Evolutionary conservation across 2,113 vertebrate species (phyloP).

Genomic region (Corapipo altera): DNA sequence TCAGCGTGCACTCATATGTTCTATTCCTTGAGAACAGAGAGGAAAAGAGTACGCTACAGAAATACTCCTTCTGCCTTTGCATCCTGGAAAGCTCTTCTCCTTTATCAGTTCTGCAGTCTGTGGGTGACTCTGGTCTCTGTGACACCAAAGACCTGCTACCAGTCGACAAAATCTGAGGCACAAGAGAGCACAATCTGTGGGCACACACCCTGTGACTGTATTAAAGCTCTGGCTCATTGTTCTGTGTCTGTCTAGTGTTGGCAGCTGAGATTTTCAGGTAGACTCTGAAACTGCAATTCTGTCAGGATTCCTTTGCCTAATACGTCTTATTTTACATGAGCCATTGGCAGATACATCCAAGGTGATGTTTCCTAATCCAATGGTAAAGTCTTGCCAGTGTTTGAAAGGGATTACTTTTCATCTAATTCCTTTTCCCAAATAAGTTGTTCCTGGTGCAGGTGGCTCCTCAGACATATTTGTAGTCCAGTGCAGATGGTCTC

Average conservation of each 20-base stretch:
- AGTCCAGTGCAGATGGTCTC: neutral
- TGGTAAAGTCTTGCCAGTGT: neutral
- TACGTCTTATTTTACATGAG: neutral
- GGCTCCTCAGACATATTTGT: neutral
- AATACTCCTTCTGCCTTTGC: neutral
- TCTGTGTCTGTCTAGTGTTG: neutral
- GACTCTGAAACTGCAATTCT: neutral
- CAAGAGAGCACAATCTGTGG: neutral
- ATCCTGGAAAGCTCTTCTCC: neutral
- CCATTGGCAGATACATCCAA: neutral
- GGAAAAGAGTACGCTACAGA: neutral
- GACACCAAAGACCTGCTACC: neutral
- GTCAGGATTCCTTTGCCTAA: neutral
- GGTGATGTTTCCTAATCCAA: neutral
- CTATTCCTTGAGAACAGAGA: neutral
- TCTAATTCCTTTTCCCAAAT: neutral
- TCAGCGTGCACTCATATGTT: neutral
- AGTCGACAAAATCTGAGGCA: neutral
- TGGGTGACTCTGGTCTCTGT: neutral
- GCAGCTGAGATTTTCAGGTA: neutral
- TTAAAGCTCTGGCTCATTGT: neutral
- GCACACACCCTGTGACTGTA: accelerated
- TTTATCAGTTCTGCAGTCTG: neutral
- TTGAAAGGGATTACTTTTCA: neutral
- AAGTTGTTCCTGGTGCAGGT: neutral